Evolutionary conservation across 1,140 invertebrate genomes (phyloP), one percentile per base, ranked within the genome.

Genomic region (Trachelipus rathkii): DNA sequence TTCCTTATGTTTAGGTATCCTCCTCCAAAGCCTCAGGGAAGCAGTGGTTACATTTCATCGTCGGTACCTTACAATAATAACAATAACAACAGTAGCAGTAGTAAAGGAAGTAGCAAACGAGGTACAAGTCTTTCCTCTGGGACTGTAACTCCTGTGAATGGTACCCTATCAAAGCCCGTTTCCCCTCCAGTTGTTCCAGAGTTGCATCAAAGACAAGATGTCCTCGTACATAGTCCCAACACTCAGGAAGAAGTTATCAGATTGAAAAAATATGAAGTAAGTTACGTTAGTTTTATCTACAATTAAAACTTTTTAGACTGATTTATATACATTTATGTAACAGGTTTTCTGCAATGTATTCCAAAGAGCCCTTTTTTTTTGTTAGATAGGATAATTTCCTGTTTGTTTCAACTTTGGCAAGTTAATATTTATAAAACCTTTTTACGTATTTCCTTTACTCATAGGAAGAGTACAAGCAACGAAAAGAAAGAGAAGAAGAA

Each of bases 141-240:
- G 11, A 60, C 50, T 19, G 50, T 60, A 60, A 60, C 50, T 15
- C 50, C 50, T 13, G 50, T 77, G 71, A 82, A 83, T 80, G 82
- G 81, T 21, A 79, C 81, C 23, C 73, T 86, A 67, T 82, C 85
- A 0, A 91, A 91, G 83, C 91, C 91, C 11, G 88, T 90, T 60
- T 91, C 91, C 75, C 91, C 91, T n/a, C 91, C 91, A 5, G 87
- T 91, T 78, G 90, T 77, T 11, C 74, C 78, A 70, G 75, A 92
- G 85, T 90, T 91, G 82, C 82, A 89, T 75, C 86, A 87, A 77
- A 86, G 87, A 50, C 89, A 89, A 78, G 87, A 89, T 80, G 89
- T 89, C 67, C 88, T 89, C 0, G 86, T 79, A 89, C 74, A 84
- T 46, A 76, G 72, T 19, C 80, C 80, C 11, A 77, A 77, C 44